These are phyloP conservation scores for Nematopogon swammerdamellus DNA, from an alignment of 2,888 invertebrate species.

Conservation along the genomic window DNA sequence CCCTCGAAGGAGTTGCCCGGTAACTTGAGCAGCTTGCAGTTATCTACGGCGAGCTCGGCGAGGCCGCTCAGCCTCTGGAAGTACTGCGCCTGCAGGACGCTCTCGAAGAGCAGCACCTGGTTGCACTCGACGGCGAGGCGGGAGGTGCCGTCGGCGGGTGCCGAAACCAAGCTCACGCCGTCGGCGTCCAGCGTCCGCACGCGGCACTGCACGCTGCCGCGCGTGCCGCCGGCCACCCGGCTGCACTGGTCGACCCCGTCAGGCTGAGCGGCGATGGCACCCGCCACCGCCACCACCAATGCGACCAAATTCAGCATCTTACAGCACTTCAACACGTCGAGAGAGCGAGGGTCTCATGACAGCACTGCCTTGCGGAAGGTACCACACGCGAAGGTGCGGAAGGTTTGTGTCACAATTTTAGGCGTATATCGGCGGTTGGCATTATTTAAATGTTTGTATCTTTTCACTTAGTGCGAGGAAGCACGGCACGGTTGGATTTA, in stretches of 20 bases:
- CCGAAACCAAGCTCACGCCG: slow-evolving; percentile 60
- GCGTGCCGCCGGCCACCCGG: slow-evolving; percentile 41
- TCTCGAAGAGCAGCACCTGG: slow-evolving; percentile 67
- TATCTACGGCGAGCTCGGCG: slow-evolving; percentile 70
- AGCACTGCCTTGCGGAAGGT: neutral
- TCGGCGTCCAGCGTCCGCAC: slow-evolving; percentile 69
- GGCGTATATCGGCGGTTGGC: neutral
- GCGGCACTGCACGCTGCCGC: slow-evolving; percentile 55
- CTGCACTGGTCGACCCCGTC: slow-evolving; percentile 45
- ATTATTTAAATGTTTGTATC: neutral
- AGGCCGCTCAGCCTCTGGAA: slow-evolving; percentile 74
- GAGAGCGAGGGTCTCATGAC: neutral
- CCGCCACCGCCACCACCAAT: neutral
- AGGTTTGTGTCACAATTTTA: neutral
- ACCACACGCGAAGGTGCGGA: neutral
- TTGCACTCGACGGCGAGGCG: slow-evolving; percentile 73
- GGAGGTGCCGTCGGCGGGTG: slow-evolving; percentile 68
- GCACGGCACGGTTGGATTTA: neutral
- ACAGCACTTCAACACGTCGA: neutral
- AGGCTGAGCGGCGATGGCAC: slow-evolving; percentile 12
- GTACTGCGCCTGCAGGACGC: slow-evolving; percentile 68
- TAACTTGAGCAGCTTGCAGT: slow-evolving; percentile 77
- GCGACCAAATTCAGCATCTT: neutral
- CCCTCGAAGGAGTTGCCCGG: slow-evolving; percentile 78
- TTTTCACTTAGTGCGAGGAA: neutral